Conservation (phyloP, 2,888 invertebrate species). For the Strigamia maritima region DNA sequence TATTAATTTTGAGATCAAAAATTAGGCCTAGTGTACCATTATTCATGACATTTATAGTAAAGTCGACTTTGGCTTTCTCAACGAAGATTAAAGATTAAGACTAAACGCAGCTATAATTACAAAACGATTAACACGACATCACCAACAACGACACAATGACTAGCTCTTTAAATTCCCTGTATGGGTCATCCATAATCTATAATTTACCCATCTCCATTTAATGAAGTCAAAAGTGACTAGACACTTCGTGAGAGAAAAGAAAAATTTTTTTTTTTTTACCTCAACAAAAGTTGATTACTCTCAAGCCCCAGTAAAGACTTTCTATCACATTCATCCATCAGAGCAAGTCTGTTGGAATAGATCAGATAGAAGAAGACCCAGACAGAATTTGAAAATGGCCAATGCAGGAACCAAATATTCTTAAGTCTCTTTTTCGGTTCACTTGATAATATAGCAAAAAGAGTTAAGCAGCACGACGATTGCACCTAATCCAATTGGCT, state of each 20-base stretch:
- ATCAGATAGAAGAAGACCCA: not conserved
- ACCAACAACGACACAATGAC: too few relatives aligned
- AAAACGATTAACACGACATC: too few relatives aligned
- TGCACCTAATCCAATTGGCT: not conserved
- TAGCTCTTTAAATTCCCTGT: not conserved
- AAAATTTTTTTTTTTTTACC: not conserved
- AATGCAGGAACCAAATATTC: not conserved
- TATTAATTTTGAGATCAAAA: too few relatives aligned
- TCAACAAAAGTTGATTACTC: not conserved
- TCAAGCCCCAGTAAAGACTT: not conserved
- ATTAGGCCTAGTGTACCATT: too few relatives aligned
- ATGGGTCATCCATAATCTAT: not conserved
- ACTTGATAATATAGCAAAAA: not conserved
- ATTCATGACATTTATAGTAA: too few relatives aligned
- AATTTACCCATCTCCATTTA: not conserved
- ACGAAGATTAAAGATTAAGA: too few relatives aligned
- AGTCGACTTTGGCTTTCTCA: too few relatives aligned
- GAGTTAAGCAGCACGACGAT: not conserved
- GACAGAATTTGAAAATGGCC: not conserved
- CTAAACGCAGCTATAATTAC: too few relatives aligned
- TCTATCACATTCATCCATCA: not conserved
- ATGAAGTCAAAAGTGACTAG: not conserved
- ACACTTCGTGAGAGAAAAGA: not conserved
- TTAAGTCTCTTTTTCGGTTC: constrained; percentile 4
- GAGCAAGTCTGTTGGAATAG: not conserved